A percentile compares a stretch with the other conserved stretches of the same genome.
phyloP scores from a whole-genome alignment of 2,113 vertebrate species.

The Ia io region DNA sequence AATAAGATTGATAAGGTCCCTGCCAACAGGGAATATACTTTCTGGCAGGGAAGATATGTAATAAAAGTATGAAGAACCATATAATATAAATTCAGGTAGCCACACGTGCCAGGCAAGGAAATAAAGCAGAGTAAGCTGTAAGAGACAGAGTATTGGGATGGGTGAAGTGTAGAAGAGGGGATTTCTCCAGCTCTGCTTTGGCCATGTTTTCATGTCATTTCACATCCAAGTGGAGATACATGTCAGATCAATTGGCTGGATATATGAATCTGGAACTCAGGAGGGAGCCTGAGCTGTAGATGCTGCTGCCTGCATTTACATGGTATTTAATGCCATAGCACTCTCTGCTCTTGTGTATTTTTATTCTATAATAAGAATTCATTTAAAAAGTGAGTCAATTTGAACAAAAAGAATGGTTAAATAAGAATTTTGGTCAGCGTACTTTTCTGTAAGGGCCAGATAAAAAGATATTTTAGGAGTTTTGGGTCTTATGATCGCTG shows the following conservation, averaged over 20 bases:
- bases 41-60: background rate
- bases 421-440: background rate
- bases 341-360: background rate
- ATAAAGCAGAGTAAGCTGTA: background rate
- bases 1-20: background rate
- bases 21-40: background rate
- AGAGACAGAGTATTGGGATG: background rate
- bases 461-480: background rate
- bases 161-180: background rate
- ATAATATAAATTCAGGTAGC: background rate
- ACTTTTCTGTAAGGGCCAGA: background rate
- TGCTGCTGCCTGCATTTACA: background rate
- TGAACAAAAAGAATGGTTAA: background rate
- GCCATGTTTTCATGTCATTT: background rate
- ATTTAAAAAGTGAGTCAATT: background rate
- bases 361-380: background rate
- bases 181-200: background rate
- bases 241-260: background rate
- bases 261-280: background rate
- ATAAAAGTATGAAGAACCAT: background rate
- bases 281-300: background rate
- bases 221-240: background rate
- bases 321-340: background rate
- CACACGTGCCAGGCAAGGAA: background rate
- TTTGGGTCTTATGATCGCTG: background rate